Base-by-base conservation (phyloP, 2,797 vertebrate species). In the Betta splendens region DNA sequence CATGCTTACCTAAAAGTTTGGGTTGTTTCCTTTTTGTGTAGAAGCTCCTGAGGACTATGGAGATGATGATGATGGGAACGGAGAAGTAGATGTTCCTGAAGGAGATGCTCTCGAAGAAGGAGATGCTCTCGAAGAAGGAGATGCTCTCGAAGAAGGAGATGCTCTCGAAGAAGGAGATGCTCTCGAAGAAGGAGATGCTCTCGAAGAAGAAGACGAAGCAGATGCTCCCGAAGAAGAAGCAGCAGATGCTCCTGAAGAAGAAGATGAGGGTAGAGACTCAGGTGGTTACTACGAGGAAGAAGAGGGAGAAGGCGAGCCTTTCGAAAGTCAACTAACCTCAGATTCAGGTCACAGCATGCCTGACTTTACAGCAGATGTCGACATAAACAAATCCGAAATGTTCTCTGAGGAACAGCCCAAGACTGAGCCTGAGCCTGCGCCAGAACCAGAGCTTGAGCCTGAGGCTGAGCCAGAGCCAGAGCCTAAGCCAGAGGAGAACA, bases 241-340 rank as follows among this genome's bases (percentile, higher is more conserved):
- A 4, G 75, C 12, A 1, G 67, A 48, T 1, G 37, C 17, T 7
- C 74, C 39, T 2, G 79, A 75, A 64, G 83, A 89, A 49, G 81
- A 87, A 60, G 86, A 88, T 5, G 89, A 87, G 29, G 87, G 79
- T 2, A 54, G 73, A 59, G 83, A 89, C 72, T 88, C 85, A 1
- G 86, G 85, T 7, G 87, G 78, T 31, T 79, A 85, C 52, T 85
- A 77, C 1, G 88, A 91, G 51, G 85, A 84, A 3, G 85, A 90
- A 35, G 84, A 89, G 36, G 66, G 59, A 7, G 80, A 85, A 7
- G 71, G 47, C 1, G 84, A 85, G 43, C 67, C 79, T 0, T 76
- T 58, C 3, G 83, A 83, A 37, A 78, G 71, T 40, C 77, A 64
- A 2, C 52, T 45, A 16, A 9, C 77, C n/a, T 66, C 78, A 51